These are phyloP conservation scores for Enteromius unitaeniatus DNA, from an alignment of 2,797 vertebrate genomes.

Conservation along the genomic window DNA sequence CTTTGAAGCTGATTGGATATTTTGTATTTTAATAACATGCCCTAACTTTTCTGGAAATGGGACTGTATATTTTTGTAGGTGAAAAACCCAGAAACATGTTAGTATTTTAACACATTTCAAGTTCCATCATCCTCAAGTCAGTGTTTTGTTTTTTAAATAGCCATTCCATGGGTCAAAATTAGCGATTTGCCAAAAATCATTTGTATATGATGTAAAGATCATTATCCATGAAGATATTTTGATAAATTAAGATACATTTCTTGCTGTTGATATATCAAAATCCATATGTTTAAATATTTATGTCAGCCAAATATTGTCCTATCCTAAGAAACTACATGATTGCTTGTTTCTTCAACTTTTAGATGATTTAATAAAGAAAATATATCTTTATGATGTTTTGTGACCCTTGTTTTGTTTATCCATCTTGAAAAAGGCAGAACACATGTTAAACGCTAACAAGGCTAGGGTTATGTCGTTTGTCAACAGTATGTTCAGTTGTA, in stretches of 20 bases:
- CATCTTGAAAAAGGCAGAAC: background rate
- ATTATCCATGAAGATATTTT: background rate
- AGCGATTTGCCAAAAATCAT: background rate
- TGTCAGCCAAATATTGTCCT: background rate
- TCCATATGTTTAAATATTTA: background rate
- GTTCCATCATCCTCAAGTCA: background rate
- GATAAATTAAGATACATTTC: too few relatives aligned
- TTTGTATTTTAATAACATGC: background rate
- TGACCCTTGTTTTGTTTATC: background rate
- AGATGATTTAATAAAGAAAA: too few relatives aligned
- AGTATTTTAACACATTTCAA: background rate
- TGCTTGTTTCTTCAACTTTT: too few relatives aligned
- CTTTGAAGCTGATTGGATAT: background rate
- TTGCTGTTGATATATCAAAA: background rate
- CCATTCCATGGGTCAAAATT: background rate
- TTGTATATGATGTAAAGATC: background rate
- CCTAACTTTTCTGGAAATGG: background rate
- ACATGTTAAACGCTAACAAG: background rate
- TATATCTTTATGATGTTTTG: background rate
- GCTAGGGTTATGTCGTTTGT: background rate
- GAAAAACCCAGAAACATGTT: background rate
- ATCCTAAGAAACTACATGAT: background rate
- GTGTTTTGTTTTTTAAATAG: background rate
- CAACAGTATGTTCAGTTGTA: background rate
- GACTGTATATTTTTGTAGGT: background rate